Conservation (phyloP, 2,888 invertebrate species). For the Leucophenga montana region DNA sequence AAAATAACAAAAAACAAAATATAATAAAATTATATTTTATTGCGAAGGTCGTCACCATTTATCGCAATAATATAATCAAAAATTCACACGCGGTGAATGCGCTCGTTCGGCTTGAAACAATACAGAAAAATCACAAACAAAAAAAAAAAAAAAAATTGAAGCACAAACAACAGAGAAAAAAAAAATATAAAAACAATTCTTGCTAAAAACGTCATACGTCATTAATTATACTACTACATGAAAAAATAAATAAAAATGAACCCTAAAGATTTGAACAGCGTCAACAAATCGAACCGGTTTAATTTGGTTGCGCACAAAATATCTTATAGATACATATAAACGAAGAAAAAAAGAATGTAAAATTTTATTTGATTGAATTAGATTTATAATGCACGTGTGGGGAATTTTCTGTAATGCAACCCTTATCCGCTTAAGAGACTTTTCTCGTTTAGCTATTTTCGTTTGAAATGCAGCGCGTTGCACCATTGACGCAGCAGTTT, state of each 20-base stretch:
- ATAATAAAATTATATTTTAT: conserved; percentile 29
- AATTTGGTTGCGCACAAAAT: conserved; percentile 40
- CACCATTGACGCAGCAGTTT: background rate
- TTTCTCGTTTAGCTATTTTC: background rate
- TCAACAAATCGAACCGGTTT: conserved; percentile 47
- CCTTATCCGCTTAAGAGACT: background rate
- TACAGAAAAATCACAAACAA: conserved; percentile 1
- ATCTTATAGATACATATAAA: conserved; percentile 23
- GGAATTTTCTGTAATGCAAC: background rate
- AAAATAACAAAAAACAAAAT: conserved; percentile 41
- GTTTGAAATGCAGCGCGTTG: background rate
- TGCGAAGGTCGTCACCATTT: conserved; percentile 23
- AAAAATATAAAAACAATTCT: conserved; percentile 4
- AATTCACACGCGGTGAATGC: conserved; percentile 13
- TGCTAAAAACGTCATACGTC: conserved; percentile 20
- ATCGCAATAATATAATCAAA: background rate
- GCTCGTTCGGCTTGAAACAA: background rate
- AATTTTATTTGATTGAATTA: conserved; percentile 35
- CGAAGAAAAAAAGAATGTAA: conserved; percentile 24
- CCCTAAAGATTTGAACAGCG: conserved; percentile 19
- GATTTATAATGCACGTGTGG: background rate
- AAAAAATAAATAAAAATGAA: conserved; percentile 4
- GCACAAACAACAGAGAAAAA: background rate
- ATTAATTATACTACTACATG: conserved; percentile 14
- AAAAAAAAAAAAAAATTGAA: conserved; percentile 6